phyloP scores from a whole-genome alignment of 2,888 invertebrate genomes.

The Oegoconia quadripuncta region DNA sequence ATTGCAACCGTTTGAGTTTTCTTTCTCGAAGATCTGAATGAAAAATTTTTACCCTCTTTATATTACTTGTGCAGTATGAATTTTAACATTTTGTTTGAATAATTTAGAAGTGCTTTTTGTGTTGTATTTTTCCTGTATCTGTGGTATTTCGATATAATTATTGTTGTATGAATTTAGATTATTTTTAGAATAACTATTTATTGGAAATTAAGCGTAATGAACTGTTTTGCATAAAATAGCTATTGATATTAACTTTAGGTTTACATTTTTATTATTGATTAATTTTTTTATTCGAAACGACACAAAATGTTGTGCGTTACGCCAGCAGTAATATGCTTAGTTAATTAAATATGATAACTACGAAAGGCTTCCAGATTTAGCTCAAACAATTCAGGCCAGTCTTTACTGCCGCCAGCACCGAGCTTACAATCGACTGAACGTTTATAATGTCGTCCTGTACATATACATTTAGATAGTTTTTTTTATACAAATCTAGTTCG shows the following conservation, averaged over 20 bases:
- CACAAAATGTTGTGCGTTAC: background rate
- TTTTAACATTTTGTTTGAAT: too few relatives aligned
- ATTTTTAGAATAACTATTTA: constrained; percentile 43
- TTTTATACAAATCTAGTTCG: constrained; percentile 44
- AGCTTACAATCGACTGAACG: constrained; percentile 24
- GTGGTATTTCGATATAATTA: constrained; percentile 27
- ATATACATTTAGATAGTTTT: constrained; percentile 42
- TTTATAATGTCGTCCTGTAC: constrained; percentile 7
- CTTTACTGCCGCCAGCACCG: constrained; percentile 16
- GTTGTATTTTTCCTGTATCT: too few relatives aligned
- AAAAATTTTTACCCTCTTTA: constrained; percentile 17
- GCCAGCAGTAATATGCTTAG: background rate
- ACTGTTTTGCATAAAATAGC: constrained; percentile 15
- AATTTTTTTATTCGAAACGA: background rate
- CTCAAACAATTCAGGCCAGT: constrained; percentile 38
- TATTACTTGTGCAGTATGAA: constrained; percentile 6
- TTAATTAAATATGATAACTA: constrained; percentile 4
- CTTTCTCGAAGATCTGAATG: constrained; percentile 47
- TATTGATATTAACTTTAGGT: constrained; percentile 9
- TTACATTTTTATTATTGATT: constrained; percentile 8
- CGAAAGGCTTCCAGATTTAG: constrained; percentile 54
- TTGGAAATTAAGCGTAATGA: constrained; percentile 30
- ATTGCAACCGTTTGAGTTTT: constrained; percentile 4
- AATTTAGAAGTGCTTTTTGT: too few relatives aligned
- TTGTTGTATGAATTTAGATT: constrained; percentile 22